A percentile compares a stretch with the other conserved stretches of the same genome.
Conservation (phyloP, 2,113 vertebrate genomes). For the Gobiocypris rarus region DNA sequence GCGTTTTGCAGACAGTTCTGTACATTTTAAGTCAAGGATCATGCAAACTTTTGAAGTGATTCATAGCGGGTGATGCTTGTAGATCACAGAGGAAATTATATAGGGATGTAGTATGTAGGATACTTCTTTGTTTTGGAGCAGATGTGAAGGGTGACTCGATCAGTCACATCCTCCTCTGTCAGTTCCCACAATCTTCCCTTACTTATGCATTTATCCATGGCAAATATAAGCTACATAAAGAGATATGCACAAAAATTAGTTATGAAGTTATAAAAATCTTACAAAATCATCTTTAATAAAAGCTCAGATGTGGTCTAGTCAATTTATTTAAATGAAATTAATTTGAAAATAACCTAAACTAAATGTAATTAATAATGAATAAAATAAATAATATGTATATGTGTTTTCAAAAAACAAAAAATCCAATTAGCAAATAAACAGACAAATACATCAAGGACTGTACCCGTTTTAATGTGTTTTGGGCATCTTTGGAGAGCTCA, state of each 20-base stretch:
- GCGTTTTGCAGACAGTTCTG: constrained; percentile 89
- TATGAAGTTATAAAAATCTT: background rate
- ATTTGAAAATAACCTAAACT: background rate
- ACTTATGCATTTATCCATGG: constrained; percentile 83
- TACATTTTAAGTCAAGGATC: constrained; percentile 77
- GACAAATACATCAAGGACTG: constrained; percentile 37
- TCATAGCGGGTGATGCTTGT: background rate
- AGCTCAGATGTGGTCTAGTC: background rate
- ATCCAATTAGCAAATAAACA: background rate
- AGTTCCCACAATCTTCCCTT: constrained; percentile 84
- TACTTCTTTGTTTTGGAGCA: constrained; percentile 93
- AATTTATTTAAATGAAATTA: background rate
- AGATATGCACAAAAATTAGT: background rate
- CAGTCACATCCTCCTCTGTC: constrained; percentile 82
- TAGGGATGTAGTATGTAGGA: constrained; percentile 72
- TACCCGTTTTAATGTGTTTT: constrained; percentile 82
- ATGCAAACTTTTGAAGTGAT: background rate
- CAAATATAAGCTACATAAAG: constrained; percentile 83
- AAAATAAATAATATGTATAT: too few species aligned
- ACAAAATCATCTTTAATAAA: background rate
- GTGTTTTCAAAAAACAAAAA: too few species aligned
- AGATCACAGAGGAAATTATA: background rate
- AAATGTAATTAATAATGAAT: too few species aligned
- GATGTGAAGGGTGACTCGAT: constrained; percentile 85
- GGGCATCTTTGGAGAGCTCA: constrained; percentile 82